These are phyloP conservation scores for Danio albolineatus DNA, from an alignment of 2,797 vertebrate genomes.

Conservation along the genomic window DNA sequence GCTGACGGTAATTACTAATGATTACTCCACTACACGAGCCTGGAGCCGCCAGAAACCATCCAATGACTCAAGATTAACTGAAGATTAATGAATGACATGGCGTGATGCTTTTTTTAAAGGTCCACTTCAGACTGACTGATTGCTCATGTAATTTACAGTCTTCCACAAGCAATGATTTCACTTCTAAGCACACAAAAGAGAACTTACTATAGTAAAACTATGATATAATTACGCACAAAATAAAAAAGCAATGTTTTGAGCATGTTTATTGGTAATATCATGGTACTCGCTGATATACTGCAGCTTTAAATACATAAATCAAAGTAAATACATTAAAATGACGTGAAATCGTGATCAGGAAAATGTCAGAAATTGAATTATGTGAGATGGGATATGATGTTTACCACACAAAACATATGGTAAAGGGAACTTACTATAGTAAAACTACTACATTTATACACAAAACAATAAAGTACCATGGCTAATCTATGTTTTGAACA, in stretches of 20 bases:
- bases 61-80: slow-evolving; percentile 51
- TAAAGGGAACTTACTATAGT: too few species aligned
- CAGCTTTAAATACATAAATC: too few species aligned
- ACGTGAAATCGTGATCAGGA: too few species aligned
- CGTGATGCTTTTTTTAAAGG: neutral
- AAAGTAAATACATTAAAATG: too few species aligned
- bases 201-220: neutral
- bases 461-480: too few species aligned
- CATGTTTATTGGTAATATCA: too few species aligned
- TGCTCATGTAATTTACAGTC: neutral
- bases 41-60: slow-evolving; percentile 24
- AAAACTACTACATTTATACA: too few species aligned
- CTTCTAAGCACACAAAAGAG: neutral
- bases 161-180: neutral
- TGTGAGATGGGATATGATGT: too few species aligned
- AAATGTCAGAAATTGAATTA: too few species aligned
- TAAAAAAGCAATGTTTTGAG: neutral
- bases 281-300: neutral
- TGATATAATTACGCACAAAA: neutral
- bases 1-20: slow-evolving; percentile 59
- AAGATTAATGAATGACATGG: slow-evolving; percentile 48
- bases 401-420: too few species aligned
- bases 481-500: too few species aligned
- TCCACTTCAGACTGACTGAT: neutral
- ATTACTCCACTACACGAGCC: slow-evolving; percentile 53